Base-by-base conservation (phyloP, 2,113 vertebrate species). In the Meriones unguiculatus region DNA sequence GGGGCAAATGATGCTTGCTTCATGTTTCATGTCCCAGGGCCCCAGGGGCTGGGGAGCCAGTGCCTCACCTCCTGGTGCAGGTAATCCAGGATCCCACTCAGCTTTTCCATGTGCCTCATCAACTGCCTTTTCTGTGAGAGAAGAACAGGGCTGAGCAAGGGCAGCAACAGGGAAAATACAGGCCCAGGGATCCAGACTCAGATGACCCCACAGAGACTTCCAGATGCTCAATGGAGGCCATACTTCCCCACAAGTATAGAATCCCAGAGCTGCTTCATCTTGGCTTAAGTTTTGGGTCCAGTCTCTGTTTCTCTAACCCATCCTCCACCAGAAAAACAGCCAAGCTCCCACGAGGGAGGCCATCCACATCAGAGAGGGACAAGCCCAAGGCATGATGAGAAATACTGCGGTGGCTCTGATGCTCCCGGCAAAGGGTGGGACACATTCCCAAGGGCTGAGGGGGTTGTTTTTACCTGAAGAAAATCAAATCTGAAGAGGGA, bases 31-130 rank as follows among this genome's bases (percentile, higher is more conserved):
- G 11, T 70, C 46, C 20, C 75, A 28, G 3, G 38, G 14, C 0
- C 46, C 32, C 59, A 20, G 0, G 0, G 52, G 50, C 41, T 24
- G 3, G 22, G 54, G 52, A n/a, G 28, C 13, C 1, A 0, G 0
- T 2, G 35, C 13, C 98, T 98, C 96, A 99, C 99, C 96, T 98
- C 78, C 84, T 92, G 15, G 69, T 98, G 96, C 73, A 99, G 97
- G 95, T 98, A 98, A 77, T 99, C 98, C 94, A 99, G 97, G 10
- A 87, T 72, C 46, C 11, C 0, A 8, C 57, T 95, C 96, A 99
- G 96, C 32, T 97, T 62, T 80, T 84, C 64, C 87, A 99, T 46
- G 52, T 24, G 87, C 18, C 92, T 90, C 0, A 1, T 10, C 57
- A 95, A 4, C 17, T 91, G 97, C 24, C 89, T 78, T 18, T 97